Conservation (phyloP, 2,113 vertebrate species). For the Rhinopithecus roxellana region DNA sequence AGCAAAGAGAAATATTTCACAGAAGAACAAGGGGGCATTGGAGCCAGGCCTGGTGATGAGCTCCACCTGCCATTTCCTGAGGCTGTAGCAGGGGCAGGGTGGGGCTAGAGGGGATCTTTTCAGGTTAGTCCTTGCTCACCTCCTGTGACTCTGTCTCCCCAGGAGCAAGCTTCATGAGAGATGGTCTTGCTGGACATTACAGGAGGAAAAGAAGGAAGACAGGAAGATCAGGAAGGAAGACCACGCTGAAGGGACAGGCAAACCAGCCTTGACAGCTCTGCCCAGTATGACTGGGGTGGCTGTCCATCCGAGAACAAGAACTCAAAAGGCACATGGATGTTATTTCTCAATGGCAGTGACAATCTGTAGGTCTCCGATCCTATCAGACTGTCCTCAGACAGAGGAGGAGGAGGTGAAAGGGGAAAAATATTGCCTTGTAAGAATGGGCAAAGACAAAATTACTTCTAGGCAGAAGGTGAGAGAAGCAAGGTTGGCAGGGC, state of each 20-base stretch:
- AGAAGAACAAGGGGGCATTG: background rate
- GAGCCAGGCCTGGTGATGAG: background rate
- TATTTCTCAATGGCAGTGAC: background rate
- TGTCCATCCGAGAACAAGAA: background rate
- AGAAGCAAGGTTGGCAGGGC: background rate
- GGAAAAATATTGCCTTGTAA: background rate
- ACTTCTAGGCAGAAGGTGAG: background rate
- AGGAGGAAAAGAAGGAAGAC: background rate
- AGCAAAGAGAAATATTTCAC: background rate
- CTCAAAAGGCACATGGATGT: background rate
- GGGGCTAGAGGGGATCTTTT: background rate
- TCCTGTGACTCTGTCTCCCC: background rate
- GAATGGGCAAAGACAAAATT: background rate
- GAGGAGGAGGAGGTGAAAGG: background rate
- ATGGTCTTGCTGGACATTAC: background rate
- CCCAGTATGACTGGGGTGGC: background rate
- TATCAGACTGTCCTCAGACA: background rate
- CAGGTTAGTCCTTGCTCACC: background rate
- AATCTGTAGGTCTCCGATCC: background rate
- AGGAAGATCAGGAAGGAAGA: background rate
- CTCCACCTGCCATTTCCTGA: background rate
- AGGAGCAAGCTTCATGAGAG: constrained; percentile 8
- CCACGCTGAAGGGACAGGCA: background rate
- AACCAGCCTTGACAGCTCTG: background rate
- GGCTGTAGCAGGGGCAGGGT: background rate